Conservation (phyloP, 1,140 invertebrate species). For the Medauroidea extradentata region DNA sequence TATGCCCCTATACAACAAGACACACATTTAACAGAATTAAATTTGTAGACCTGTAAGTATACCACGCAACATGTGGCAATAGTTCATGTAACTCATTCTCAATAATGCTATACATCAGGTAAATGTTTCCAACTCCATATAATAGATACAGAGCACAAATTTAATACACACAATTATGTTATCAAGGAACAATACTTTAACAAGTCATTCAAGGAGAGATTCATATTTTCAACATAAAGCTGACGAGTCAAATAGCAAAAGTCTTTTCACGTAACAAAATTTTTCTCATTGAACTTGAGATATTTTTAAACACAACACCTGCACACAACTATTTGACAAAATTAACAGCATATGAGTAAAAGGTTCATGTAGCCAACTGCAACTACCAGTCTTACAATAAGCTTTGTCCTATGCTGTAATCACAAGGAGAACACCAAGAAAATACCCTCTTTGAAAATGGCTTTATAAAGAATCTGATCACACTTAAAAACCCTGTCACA, state of each 20-base stretch:
- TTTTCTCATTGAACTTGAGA: too few species aligned
- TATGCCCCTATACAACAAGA: too few species aligned
- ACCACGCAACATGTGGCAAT: not conserved
- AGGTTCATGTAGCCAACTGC: too few species aligned
- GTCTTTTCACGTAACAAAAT: not conserved
- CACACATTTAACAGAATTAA: slow-evolving; percentile 2
- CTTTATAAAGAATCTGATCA: too few species aligned
- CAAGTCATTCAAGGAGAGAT: not conserved
- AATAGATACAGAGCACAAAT: not conserved
- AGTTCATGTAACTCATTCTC: not conserved
- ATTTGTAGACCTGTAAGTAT: slow-evolving; percentile 5
- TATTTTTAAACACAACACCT: too few species aligned
- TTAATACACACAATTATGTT: not conserved
- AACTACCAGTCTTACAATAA: too few species aligned
- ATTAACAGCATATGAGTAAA: too few species aligned
- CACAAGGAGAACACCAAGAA: too few species aligned
- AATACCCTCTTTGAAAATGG: too few species aligned
- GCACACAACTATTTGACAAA: too few species aligned
- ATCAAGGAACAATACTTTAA: slow-evolving; percentile 2
- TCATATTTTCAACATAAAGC: not conserved
- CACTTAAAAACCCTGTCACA: too few species aligned
- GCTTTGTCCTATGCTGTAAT: too few species aligned
- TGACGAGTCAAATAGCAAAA: not conserved
- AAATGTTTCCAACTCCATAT: slow-evolving; percentile 7
- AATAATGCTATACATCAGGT: slow-evolving; percentile 12